Percentiles rank a stretch among this genome's conserved stretches.
Evolutionary conservation across 2,888 invertebrate species (phyloP).

Genomic region (Torymus auratus): DNA sequence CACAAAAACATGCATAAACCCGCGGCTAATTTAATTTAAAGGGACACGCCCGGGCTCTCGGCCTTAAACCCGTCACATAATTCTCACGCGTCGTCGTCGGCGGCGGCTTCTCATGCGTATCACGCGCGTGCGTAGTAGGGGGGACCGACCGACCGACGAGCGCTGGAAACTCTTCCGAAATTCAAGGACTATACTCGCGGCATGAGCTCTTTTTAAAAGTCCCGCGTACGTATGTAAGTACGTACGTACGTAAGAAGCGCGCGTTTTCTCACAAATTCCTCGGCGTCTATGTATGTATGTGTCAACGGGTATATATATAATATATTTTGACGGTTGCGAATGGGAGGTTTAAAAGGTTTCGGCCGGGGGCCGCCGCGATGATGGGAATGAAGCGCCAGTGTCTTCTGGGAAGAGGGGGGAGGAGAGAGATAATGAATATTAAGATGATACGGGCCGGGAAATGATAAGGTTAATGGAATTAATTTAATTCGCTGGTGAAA

Average conservation of each 20-base stretch:
- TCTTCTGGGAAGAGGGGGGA: too few relatives aligned
- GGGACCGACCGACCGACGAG: neutral
- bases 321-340: too few relatives aligned
- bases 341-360: too few relatives aligned
- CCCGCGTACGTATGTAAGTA: neutral
- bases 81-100: conserved; percentile 45
- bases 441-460: too few relatives aligned
- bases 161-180: conserved; percentile 48
- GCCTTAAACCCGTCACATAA: conserved; percentile 54
- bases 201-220: conserved; percentile 9
- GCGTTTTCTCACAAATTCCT: too few relatives aligned
- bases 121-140: conserved; percentile 38
- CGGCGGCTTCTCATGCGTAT: conserved; percentile 51
- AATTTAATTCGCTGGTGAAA: too few relatives aligned
- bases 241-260: neutral
- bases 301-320: too few relatives aligned
- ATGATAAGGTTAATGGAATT: too few relatives aligned
- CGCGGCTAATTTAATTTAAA: conserved; percentile 53
- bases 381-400: too few relatives aligned
- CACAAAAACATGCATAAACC: neutral
- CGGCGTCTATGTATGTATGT: too few relatives aligned
- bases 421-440: too few relatives aligned
- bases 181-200: conserved; percentile 50
- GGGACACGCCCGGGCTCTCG: conserved; percentile 38
- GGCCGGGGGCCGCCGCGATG: too few relatives aligned